These are phyloP conservation scores for Micronycteris hirsuta DNA, from an alignment of 2,113 vertebrate genomes.

Conservation along the genomic window DNA sequence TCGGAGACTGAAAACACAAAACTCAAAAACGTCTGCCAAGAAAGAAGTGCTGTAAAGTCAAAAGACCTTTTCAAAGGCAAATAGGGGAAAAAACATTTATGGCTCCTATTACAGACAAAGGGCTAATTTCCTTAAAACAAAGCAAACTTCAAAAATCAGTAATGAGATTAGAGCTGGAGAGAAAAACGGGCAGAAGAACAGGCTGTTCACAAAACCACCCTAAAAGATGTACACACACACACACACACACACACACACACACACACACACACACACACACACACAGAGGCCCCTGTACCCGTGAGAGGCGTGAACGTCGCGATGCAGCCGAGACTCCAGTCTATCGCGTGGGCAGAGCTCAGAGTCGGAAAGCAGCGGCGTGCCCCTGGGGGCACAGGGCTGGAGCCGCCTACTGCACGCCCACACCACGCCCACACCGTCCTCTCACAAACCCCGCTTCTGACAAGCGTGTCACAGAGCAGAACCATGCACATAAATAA, in stretches of 20 bases:
- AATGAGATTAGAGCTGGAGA: neutral
- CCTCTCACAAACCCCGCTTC: no score
- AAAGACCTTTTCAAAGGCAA: neutral
- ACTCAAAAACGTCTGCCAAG: neutral
- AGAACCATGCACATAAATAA: accelerated
- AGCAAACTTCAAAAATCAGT: neutral
- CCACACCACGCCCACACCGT: no score
- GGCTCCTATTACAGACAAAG: neutral
- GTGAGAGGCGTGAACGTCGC: accelerated
- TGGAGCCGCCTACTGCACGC: neutral
- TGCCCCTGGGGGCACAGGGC: neutral
- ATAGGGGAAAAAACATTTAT: neutral
- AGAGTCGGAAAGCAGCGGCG: neutral
- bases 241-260: neutral
- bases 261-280: no score
- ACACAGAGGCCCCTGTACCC: no score
- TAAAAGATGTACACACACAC: neutral
- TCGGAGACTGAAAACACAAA: neutral
- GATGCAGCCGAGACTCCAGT: accelerated
- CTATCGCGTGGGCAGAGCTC: accelerated
- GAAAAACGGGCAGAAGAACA: neutral
- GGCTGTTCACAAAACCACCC: neutral
- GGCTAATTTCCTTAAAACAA: neutral
- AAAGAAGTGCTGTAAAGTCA: no score
- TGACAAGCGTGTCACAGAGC: no score